A percentile compares a stretch with the other conserved stretches of the same genome.
These are phyloP conservation scores for Whitmania pigra DNA, from an alignment of 1,140 invertebrate species.

Conservation along the genomic window DNA sequence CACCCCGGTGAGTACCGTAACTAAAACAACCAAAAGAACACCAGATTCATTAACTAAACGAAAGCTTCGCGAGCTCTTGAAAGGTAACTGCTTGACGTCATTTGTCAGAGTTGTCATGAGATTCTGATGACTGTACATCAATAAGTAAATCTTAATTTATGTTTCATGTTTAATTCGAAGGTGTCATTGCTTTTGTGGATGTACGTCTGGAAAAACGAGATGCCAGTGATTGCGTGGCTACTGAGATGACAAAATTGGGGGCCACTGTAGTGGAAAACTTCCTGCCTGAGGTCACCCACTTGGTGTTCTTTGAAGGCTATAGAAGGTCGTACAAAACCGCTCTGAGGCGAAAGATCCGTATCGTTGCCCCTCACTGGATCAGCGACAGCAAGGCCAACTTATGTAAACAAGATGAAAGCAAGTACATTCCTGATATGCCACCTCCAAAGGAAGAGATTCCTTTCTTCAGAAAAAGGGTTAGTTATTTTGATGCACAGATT, in stretches of 20 bases:
- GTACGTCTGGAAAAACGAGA: not conserved
- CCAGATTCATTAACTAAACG: too few relatives aligned
- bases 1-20: too few relatives aligned
- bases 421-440: too few relatives aligned
- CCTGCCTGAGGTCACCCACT: not conserved
- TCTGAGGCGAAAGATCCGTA: not conserved
- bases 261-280: not conserved
- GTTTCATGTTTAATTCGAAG: not conserved
- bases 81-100: too few relatives aligned
- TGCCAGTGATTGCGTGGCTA: not conserved
- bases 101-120: too few relatives aligned
- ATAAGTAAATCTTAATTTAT: too few relatives aligned
- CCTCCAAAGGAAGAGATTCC: not conserved
- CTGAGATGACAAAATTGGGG: not conserved
- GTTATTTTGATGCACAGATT: not conserved
- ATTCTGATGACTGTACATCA: too few relatives aligned
- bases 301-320: not conserved
- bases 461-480: not conserved
- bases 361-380: not conserved
- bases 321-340: not conserved
- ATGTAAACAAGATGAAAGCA: too few relatives aligned
- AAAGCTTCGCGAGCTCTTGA: too few relatives aligned
- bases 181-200: slow-evolving; percentile 7
- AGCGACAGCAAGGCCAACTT: not conserved
- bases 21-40: too few relatives aligned